These are phyloP conservation scores for Cremastobaeus sp. DNA, from an alignment of 2,888 invertebrate genomes.

Conservation along the genomic window DNA sequence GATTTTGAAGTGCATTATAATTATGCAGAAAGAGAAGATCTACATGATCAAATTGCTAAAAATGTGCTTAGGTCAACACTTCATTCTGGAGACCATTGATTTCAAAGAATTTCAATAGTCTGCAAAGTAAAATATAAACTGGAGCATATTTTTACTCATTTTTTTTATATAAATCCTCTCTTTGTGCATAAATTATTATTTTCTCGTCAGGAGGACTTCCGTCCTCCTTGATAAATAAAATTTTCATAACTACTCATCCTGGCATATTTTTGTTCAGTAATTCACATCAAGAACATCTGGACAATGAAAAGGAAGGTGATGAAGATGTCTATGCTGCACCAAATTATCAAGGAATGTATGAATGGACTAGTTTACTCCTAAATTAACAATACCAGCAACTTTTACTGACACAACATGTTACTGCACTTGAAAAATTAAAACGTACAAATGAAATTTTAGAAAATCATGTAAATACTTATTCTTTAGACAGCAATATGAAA, in stretches of 20 bases:
- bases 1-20: too few relatives aligned
- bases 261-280: constrained; percentile 70
- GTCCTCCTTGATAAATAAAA: constrained; percentile 73
- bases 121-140: too few relatives aligned
- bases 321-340: constrained; percentile 38
- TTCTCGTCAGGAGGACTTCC: too few relatives aligned
- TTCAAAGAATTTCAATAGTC: too few relatives aligned
- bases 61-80: too few relatives aligned
- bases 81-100: too few relatives aligned
- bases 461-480: constrained; percentile 75
- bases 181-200: too few relatives aligned
- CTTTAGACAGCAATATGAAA: neutral
- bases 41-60: too few relatives aligned
- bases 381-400: constrained; percentile 86
- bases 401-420: constrained; percentile 82
- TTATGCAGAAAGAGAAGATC: too few relatives aligned
- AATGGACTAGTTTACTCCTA: constrained; percentile 83
- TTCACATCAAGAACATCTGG: constrained; percentile 67
- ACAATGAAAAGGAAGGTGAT: constrained; percentile 39
- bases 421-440: constrained; percentile 79
- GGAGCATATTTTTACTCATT: too few relatives aligned
- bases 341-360: constrained; percentile 80
- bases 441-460: constrained; percentile 79
- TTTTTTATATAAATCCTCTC: too few relatives aligned
- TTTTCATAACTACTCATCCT: constrained; percentile 71